Base-by-base conservation (phyloP, 2,888 invertebrate genomes). In the Melanostoma scalare region DNA sequence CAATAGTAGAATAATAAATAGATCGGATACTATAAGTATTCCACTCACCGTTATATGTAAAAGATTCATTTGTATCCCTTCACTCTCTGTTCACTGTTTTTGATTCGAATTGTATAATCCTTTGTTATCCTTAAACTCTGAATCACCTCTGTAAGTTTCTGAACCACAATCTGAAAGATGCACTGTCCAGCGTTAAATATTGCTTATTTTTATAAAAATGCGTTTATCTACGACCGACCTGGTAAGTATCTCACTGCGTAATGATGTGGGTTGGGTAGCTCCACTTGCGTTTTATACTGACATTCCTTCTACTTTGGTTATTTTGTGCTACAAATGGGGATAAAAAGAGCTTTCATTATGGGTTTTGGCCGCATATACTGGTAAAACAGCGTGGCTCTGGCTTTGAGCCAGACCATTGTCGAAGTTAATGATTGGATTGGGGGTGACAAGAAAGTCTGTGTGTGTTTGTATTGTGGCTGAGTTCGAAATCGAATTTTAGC, bases 191-290 rank as follows among this genome's bases (percentile, higher is more conserved):
- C 31, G 53, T 56, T 80, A 20, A 20, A 20, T 20, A 20, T 65
- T 65, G 44, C 53, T 58, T 65, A 46, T 67, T 50, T 35, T 63
- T 33, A n/a, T 20, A 20, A 20, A 65, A 65, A 67, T 80, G 67
- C 71, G 65, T 60, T 69, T 72, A 56, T 78, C 42, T 79, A 71
- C 84, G 74, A 79, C 84, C 74, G 79, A 65, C 84, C 71, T 50
- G 60, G 31, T 79, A 75, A 71, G 84, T 79, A 79, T 74, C 78
- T 55, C 60, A 67, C 79, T 84, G 84, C 74, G 84, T 84, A 84
- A 71, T 84, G 79, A 84, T 84, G 84, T 84, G 79, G 84, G 79
- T 36, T 79, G 84, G 84, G 84, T 79, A 75, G 79, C 74, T 74
- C 79, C 46, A 67, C 71, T 84, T 84, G 74, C 69, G 69, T 84